Conservation (phyloP, 2,797 vertebrate species). For the Tokudaia muenninki region DNA sequence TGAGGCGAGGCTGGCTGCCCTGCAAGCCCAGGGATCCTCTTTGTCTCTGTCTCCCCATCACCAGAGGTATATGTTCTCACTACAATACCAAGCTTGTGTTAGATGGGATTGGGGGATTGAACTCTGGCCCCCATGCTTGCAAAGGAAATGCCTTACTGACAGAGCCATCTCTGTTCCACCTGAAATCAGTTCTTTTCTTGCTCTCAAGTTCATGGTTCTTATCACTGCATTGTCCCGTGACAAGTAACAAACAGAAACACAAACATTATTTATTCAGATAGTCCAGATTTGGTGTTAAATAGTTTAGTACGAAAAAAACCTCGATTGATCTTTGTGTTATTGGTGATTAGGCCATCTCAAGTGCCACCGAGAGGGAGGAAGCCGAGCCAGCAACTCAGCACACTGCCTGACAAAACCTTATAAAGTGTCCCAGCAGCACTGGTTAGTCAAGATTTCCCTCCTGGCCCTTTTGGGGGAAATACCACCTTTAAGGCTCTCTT, state of each 20-base stretch:
- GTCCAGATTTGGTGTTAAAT: conserved; percentile 44
- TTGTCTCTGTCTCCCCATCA: background rate
- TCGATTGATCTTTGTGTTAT: conserved; percentile 43
- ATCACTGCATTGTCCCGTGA: background rate
- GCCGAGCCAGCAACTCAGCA: background rate
- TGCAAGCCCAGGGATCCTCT: background rate
- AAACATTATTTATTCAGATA: background rate
- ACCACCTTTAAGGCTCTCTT: conserved; percentile 53
- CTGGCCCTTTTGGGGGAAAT: background rate
- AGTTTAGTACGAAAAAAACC: conserved; percentile 38
- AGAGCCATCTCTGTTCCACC: background rate
- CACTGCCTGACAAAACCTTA: background rate
- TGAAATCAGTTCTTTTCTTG: conserved; percentile 32
- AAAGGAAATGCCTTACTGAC: background rate
- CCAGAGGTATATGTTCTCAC: background rate
- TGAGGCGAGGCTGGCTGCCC: background rate
- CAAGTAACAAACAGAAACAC: background rate
- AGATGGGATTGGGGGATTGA: background rate
- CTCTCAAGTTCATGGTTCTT: background rate
- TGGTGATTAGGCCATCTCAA: background rate
- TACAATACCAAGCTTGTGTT: background rate
- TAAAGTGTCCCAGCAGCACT: background rate
- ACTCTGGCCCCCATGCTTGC: background rate
- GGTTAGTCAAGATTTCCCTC: conserved; percentile 1
- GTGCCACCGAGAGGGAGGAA: background rate